These are phyloP conservation scores for Ia io DNA, from an alignment of 2,113 vertebrate species.

Conservation along the genomic window DNA sequence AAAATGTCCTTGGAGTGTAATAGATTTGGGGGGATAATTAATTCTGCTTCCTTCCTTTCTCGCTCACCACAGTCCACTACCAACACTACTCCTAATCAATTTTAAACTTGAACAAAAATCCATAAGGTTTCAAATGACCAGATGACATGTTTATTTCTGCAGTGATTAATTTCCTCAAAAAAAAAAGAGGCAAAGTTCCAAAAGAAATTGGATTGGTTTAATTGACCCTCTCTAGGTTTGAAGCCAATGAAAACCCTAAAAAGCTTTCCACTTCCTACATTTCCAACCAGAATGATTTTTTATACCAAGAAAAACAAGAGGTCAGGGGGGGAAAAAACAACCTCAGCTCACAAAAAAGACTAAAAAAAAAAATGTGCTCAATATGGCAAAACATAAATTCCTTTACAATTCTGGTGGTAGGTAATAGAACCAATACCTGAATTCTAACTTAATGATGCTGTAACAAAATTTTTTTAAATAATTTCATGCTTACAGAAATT, in stretches of 20 bases:
- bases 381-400: background rate
- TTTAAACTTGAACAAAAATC: conserved; percentile 61
- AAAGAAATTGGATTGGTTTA: conserved; percentile 46
- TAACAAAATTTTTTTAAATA: background rate
- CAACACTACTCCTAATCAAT: conserved; percentile 29
- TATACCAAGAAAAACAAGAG: conserved; percentile 28
- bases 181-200: conserved; percentile 32
- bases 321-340: background rate
- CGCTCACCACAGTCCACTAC: background rate
- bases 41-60: conserved; percentile 31
- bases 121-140: conserved; percentile 35
- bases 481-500: background rate
- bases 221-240: background rate
- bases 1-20: conserved; percentile 9
- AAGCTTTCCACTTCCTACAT: background rate
- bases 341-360: background rate
- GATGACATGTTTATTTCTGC: conserved; percentile 57
- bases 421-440: background rate
- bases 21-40: background rate
- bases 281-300: conserved; percentile 40
- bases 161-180: conserved; percentile 56
- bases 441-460: background rate
- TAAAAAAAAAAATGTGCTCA: background rate
- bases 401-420: background rate
- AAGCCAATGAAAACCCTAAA: conserved; percentile 39